Evolutionary conservation across 2,113 vertebrate species (phyloP).

Genomic region (Protobothrops flavoviridis): DNA sequence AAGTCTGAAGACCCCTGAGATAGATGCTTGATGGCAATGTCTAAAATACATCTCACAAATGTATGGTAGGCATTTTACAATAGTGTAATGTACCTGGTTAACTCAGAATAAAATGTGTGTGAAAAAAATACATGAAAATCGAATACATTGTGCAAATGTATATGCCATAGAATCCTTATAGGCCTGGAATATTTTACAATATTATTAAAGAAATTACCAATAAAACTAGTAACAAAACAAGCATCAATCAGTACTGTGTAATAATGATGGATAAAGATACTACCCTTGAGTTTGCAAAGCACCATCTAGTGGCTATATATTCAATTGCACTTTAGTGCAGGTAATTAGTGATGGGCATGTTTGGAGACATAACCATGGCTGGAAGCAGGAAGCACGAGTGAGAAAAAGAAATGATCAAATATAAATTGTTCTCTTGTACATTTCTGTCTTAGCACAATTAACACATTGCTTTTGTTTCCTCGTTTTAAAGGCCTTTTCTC

Average conservation of each 20-base stretch:
- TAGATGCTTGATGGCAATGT: not conserved
- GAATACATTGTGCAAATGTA: not conserved
- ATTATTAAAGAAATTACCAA: not conserved
- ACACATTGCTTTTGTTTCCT: accelerated
- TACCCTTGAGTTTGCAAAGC: conserved; percentile 2
- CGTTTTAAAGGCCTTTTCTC: not conserved
- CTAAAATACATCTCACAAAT: not conserved
- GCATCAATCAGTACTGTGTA: not conserved
- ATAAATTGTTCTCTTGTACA: accelerated
- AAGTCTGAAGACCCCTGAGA: not conserved
- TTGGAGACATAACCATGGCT: conserved; percentile 57
- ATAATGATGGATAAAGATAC: not conserved
- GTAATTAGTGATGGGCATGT: conserved; percentile 31
- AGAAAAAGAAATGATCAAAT: accelerated
- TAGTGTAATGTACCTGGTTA: not conserved
- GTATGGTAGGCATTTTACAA: not conserved
- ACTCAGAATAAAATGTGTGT: not conserved
- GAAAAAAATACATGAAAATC: not conserved
- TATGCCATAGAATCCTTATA: not conserved
- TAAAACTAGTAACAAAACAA: not conserved
- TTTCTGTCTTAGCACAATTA: accelerated
- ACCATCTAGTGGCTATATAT: conserved; percentile 48
- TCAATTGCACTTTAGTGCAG: not conserved
- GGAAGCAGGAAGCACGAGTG: not conserved
- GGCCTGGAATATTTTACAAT: conserved; percentile 10